Base-by-base conservation (phyloP, 1,140 invertebrate genomes). In the Formica exsecta region DNA sequence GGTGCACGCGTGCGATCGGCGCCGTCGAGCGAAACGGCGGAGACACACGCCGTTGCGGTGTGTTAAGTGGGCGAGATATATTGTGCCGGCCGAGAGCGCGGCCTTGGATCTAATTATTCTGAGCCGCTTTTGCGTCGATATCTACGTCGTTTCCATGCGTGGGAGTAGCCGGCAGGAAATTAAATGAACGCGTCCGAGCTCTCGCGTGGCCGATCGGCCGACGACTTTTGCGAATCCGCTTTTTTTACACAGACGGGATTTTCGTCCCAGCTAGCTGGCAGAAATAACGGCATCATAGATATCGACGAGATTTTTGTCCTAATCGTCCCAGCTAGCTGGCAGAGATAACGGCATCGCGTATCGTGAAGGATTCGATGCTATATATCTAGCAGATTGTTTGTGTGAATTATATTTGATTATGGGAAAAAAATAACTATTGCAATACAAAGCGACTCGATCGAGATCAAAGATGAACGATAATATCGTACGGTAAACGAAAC, bases 31-130 rank as follows among this genome's bases (percentile, higher is more conserved):
- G 61, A 84, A 89, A 89, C 76, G 65, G 59, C 65, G 85, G 88
- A 75, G 66, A 79, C 73, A 71, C 77, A 70, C 13, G 32, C 29
- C 48, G 51, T 29, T 32, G 71, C 48, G 44, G 36, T 13, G 77
- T 57, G 71, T 86, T 86, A 75, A 91, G 83, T 86, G 88, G 86
- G 83, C 87, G 81, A 89, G 89, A 71, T 86, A 92, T 91, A 92
- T 91, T 91, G 90, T 90, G 87, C 77, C 66, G 54, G 41, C 62
- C 61, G 62, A n/a, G 68, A 74, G 16, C 19, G 73, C 84, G 91
- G 84, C 91, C 91, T 92, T 92, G 91, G 80, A 91, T 91, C 86
- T 89, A 91, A 91, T 92, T 92, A 92, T 92, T 92, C 88, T 61
- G 62, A 89, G 87, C 81, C 73, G 86, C 66, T 83, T 75, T 81